Evolutionary conservation across 2,113 vertebrate genomes (phyloP).

Genomic region (Thalassoma bifasciatum): DNA sequence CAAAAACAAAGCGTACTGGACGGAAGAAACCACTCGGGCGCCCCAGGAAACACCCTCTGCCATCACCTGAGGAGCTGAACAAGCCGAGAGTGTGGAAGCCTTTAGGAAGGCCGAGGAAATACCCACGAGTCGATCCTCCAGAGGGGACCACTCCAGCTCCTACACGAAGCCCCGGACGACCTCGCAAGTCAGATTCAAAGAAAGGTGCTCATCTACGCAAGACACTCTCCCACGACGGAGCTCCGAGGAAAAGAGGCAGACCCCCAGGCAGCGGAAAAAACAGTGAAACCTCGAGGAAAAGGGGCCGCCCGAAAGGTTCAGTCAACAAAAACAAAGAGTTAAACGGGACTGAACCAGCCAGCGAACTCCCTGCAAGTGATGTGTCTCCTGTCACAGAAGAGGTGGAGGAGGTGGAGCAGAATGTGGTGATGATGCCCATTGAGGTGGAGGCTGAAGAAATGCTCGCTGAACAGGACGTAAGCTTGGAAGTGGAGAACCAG

Average conservation of each 20-base stretch:
- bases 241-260: constrained; percentile 65
- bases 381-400: not conserved
- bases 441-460: constrained; percentile 5
- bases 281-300: constrained; percentile 21
- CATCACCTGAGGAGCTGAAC: constrained; percentile 54
- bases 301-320: constrained; percentile 69
- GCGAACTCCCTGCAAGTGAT: not conserved
- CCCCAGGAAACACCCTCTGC: constrained; percentile 74
- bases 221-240: not conserved
- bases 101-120: constrained; percentile 77
- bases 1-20: constrained; percentile 45
- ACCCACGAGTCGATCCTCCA: constrained; percentile 65
- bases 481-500: constrained; percentile 31
- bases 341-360: not conserved
- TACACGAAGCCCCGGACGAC: constrained; percentile 70
- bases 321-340: constrained; percentile 45
- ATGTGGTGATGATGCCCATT: not conserved
- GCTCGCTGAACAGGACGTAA: constrained; percentile 40
- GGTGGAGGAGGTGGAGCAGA: constrained; percentile 29
- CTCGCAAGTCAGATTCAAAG: constrained; percentile 68
- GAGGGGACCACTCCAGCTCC: constrained; percentile 11
- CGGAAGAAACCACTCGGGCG: constrained; percentile 62
- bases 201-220: constrained; percentile 72
- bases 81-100: constrained; percentile 79
- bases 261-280: constrained; percentile 39